Evolutionary conservation across 2,888 invertebrate genomes (phyloP), one percentile per base, ranked within the genome.

Genomic region (Tiphia femorata): DNA sequence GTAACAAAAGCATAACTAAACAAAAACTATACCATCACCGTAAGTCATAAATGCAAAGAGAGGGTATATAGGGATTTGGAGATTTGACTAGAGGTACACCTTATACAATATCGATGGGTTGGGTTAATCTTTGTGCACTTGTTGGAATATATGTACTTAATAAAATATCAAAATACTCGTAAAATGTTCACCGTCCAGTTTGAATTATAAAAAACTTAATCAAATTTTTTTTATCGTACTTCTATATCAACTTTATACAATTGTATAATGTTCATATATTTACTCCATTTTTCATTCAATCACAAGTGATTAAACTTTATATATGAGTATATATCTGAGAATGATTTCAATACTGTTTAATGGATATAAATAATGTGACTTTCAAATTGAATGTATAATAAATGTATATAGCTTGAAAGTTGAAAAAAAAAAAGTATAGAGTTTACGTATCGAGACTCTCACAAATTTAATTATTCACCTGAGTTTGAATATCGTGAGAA

Each of bases 41-140:
- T 69, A 71, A 65, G 58, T 72, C 64, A 61, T 73, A 65, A 70
- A 74, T 74, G 74, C 72, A 66, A 57, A 73, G 52, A 68, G 53
- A 58, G 55, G 52, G 49, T 58, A 61, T 63, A 60, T 12, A 41
- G 63, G 58, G 64, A 38, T 23, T 16, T 56, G 63, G 67, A 52
- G 21, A 50, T 33, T 51, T 57, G 67, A 64, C 59, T 42, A 38
- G 43, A 49, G 16, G 57, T 3, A 48, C 47, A 47, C 40, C 49
- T 44, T 38, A 62, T 53, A 43, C 23, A 53, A 53, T 58, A 49
- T 53, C n/a, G 67, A 70, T 70, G 70, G 62, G 57, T 67, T 67
- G 61, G 64, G 58, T 62, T 61, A 42, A 49, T 64, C 38, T 27
- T 64, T 42, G 21, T 46, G 54, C 17, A 37, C 43, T 53, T 62